Percentiles rank a stretch among this genome's conserved stretches.
phyloP scores from a whole-genome alignment of 1,140 invertebrate genomes.

The Bombus consobrinus region DNA sequence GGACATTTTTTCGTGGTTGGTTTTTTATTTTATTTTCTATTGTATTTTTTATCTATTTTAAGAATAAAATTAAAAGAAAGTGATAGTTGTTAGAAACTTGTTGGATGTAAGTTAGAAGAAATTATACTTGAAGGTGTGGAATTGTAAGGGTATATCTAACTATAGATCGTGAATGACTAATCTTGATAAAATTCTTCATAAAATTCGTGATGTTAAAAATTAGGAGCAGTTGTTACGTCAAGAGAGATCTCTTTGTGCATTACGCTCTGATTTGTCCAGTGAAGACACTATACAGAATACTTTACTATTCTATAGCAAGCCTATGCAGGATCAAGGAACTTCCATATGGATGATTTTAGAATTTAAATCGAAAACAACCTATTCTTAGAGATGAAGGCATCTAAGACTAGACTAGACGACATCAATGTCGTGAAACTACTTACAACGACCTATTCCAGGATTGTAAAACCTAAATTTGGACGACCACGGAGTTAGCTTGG shows the following conservation, averaged over 20 bases:
- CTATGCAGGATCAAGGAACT: background rate
- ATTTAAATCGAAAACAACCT: background rate
- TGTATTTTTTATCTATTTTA: background rate
- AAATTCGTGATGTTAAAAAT: no score
- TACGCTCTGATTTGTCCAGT: background rate
- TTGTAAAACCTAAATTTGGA: background rate
- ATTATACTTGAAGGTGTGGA: no score
- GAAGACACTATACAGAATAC: background rate
- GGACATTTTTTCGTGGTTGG: background rate
- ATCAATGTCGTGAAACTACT: background rate
- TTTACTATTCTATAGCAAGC: no score
- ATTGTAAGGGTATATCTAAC: no score
- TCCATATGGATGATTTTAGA: background rate
- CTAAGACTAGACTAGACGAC: background rate
- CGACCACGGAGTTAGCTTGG: background rate
- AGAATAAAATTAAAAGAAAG: no score
- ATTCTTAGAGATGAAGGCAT: background rate
- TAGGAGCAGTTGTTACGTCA: no score
- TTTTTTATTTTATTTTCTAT: background rate
- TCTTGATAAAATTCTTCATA: no score
- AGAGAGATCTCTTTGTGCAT: no score
- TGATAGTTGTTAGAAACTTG: no score
- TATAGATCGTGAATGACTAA: no score
- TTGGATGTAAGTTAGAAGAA: no score
- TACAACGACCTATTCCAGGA: background rate